Evolutionary conservation across 2,113 vertebrate species (phyloP), one percentile per base, ranked within the genome.

Genomic region (Elephantulus edwardii): DNA sequence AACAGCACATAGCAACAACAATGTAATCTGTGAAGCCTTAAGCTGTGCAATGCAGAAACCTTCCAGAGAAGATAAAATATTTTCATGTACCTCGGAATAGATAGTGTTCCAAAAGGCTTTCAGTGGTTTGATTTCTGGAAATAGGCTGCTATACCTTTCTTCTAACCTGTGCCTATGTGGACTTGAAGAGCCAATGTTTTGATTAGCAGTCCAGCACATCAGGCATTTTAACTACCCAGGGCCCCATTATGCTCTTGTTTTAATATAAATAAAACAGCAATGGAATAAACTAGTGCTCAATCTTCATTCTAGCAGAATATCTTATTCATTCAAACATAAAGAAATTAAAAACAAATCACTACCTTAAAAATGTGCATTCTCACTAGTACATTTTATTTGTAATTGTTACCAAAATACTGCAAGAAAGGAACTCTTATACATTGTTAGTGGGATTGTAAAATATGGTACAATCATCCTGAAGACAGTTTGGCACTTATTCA

Each of bases 341-440:
- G 66, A 89, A 91, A 94, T 88, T 89, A 92, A 86, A 95, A 92
- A 62, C 52, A 86, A 92, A 72, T 82, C 13, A 42, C 50, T n/a
- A 5, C 22, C 22, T 78, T 35, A 60, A 60, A 80, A 72, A 92
- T 10, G 75, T 11, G 33, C 5, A 48, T 26, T 84, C 46, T 83
- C 40, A n/a, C 66, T 90, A 79, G 16, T 66, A 77, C n/a, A n/a
- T 86, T 86, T 86, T 75, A 80, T 76, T 12, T 80, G 7, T 50
- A 76, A 58, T 6, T 1, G 62, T 91, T 91, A 76, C 58, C 50
- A 86, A 91, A 91, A 76, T 76, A 19, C 14, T 62, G 13, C n/a
- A n/a, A n/a, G n/a, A n/a, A n/a, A n/a, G n/a, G n/a, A n/a, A n/a
- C n/a, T n/a, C n/a, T n/a, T n/a, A n/a, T n/a, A n/a, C n/a, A n/a